These are phyloP conservation scores for Myoxocephalus aenaeus DNA, from an alignment of 2,797 vertebrate species.

Conservation along the genomic window DNA sequence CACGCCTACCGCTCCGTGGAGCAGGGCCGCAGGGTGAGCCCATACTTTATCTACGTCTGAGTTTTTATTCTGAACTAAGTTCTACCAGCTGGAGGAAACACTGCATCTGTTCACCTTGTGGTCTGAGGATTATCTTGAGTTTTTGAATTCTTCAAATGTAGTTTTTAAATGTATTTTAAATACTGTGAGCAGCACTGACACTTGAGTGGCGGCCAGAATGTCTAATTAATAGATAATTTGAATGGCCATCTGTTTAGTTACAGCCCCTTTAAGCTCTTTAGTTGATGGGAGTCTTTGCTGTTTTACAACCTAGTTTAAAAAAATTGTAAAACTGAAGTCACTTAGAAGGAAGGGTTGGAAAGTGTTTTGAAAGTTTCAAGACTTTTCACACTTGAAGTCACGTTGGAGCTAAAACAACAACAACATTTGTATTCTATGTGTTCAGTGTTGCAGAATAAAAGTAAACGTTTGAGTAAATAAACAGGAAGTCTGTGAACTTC, in stretches of 20 bases:
- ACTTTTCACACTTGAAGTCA: background rate
- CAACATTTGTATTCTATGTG: background rate
- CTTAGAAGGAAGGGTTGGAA: no score
- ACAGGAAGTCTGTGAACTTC: background rate
- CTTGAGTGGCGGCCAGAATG: no score
- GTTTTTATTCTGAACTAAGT: no score
- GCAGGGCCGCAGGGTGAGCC: conserved; percentile 91
- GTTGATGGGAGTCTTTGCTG: no score
- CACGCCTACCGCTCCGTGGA: conserved; percentile 97
- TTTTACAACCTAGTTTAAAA: background rate
- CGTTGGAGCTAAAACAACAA: background rate
- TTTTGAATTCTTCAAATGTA: background rate
- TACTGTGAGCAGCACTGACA: no score
- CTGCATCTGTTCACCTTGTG: background rate
- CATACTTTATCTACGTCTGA: no score
- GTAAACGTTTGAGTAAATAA: background rate
- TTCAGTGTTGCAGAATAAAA: background rate
- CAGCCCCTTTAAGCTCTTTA: background rate
- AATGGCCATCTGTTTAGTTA: background rate
- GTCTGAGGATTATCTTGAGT: background rate
- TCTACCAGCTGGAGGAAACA: background rate
- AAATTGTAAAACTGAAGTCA: no score
- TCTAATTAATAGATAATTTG: background rate
- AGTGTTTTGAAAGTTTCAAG: no score
- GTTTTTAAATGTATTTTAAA: background rate